Evolutionary conservation across 2,888 invertebrate species (phyloP).

Genomic region (Aricia artaxerxes): DNA sequence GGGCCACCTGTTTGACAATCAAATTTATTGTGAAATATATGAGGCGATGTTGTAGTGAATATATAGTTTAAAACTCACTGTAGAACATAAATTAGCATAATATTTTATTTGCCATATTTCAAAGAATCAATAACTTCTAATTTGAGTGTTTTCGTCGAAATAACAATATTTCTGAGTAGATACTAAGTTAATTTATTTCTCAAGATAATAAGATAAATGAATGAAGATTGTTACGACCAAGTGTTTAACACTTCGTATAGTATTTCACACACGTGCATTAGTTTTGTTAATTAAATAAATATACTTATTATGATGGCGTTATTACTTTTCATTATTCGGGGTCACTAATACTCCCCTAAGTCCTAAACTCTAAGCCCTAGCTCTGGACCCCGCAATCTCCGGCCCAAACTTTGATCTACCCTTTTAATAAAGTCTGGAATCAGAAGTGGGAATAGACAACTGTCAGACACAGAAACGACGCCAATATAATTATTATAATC

Average conservation of each 20-base stretch:
- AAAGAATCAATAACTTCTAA: too few species aligned
- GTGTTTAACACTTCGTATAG: too few species aligned
- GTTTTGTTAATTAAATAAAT: too few species aligned
- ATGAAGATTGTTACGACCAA: too few species aligned
- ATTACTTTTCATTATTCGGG: neutral
- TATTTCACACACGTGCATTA: too few species aligned
- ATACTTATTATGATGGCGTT: neutral
- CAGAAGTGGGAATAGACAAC: constrained; percentile 33
- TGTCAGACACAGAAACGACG: constrained; percentile 29
- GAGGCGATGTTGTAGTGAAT: neutral
- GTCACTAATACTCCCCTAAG: constrained; percentile 1
- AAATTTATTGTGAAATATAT: neutral
- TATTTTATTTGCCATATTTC: too few species aligned
- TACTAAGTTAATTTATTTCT: too few species aligned
- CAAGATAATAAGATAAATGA: too few species aligned
- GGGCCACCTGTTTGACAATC: constrained; percentile 82
- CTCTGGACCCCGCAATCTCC: constrained; percentile 34
- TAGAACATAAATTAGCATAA: too few species aligned
- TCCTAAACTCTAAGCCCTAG: constrained; percentile 23
- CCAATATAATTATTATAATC: constrained; percentile 21
- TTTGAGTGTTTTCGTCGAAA: too few species aligned
- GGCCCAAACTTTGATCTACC: constrained; percentile 36
- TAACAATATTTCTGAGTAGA: too few species aligned
- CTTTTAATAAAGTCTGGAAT: constrained; percentile 36
- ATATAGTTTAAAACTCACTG: too few species aligned